Evolutionary conservation across 2,797 vertebrate species (phyloP).

Genomic region (Sebastes minor): DNA sequence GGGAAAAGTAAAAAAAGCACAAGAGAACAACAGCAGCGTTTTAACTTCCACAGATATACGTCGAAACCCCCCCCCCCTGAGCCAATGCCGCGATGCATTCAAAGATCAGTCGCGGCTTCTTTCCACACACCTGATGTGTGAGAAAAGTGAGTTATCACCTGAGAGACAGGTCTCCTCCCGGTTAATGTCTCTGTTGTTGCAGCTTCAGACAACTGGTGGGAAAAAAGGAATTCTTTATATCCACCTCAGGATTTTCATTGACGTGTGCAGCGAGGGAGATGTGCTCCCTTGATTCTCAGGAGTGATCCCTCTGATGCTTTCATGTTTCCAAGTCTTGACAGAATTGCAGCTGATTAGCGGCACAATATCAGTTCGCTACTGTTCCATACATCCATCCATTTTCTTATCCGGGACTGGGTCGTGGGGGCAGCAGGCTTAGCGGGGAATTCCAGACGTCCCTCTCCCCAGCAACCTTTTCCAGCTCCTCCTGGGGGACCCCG

Average conservation of each 20-base stretch:
- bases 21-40: not conserved
- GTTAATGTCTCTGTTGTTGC: conserved; percentile 6
- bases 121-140: conserved; percentile 5
- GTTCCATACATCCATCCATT: not conserved
- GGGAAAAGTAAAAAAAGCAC: not conserved
- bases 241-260: not conserved
- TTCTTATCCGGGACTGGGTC: too few species aligned
- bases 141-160: conserved; percentile 28
- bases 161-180: not conserved
- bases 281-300: not conserved
- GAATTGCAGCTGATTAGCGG: conserved; percentile 16
- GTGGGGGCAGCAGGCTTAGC: too few species aligned
- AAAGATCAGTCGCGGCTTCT: conserved; percentile 16
- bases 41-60: not conserved
- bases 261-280: not conserved
- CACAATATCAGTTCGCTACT: not conserved
- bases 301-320: conserved; percentile 1
- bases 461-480: too few species aligned
- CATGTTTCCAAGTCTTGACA: conserved; percentile 15
- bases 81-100: not conserved
- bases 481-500: too few species aligned
- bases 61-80: not conserved
- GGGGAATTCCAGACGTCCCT: too few species aligned
- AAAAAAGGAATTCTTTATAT: not conserved
- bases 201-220: not conserved